Conservation (phyloP, 2,113 vertebrate species). For the Tursiops truncatus region DNA sequence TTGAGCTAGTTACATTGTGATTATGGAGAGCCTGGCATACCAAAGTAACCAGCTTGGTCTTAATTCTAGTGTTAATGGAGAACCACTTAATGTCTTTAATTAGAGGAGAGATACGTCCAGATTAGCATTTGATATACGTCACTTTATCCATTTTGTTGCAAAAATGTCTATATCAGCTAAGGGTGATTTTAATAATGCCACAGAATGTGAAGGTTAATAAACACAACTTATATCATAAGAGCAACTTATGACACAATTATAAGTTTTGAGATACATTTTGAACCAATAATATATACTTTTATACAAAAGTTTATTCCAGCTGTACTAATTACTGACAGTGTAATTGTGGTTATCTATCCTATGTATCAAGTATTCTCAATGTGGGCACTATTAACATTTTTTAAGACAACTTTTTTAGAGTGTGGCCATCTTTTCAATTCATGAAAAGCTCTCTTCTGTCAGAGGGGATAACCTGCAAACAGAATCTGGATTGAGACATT, state of each 20-base stretch:
- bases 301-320: not conserved
- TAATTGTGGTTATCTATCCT: not conserved
- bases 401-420: not conserved
- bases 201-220: not conserved
- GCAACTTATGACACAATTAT: not conserved
- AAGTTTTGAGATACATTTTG: not conserved
- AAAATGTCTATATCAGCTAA: not conserved
- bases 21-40: not conserved
- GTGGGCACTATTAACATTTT: not conserved
- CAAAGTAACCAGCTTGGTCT: not conserved
- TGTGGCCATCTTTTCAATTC: not conserved
- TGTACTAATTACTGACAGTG: not conserved
- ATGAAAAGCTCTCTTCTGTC: not conserved
- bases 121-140: not conserved
- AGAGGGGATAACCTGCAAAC: not conserved
- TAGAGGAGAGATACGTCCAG: not conserved
- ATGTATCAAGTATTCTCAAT: not conserved
- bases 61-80: not conserved
- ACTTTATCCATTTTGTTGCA: not conserved
- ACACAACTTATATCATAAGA: not conserved
- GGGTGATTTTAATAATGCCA: not conserved
- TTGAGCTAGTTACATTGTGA: not conserved
- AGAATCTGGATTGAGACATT: not conserved
- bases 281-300: not conserved
- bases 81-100: not conserved